These are phyloP conservation scores for Hybognathus amarus DNA, from an alignment of 2,797 vertebrate genomes.

Conservation along the genomic window DNA sequence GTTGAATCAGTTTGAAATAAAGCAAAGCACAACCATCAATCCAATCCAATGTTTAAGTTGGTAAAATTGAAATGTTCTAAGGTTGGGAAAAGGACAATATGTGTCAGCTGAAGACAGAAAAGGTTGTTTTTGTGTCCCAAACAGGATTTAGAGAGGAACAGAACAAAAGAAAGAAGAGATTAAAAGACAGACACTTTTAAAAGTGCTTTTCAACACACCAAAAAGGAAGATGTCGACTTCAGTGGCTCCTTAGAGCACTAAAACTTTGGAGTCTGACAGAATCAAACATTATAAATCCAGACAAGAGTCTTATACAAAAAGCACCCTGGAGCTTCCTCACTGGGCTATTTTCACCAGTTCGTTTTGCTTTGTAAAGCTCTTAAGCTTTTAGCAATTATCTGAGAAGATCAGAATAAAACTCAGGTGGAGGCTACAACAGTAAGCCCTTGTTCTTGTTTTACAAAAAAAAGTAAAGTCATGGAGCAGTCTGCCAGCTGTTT, in stretches of 20 bases:
- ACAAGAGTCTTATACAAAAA: constrained; percentile 17
- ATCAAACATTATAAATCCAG: background rate
- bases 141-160: background rate
- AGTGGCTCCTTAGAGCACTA: constrained; percentile 17
- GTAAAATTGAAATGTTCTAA: background rate
- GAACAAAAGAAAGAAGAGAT: background rate
- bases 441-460: background rate
- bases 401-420: constrained; percentile 12
- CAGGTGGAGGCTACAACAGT: background rate
- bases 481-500: background rate
- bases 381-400: constrained; percentile 23
- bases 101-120: constrained; percentile 29
- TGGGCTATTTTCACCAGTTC: background rate
- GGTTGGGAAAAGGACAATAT: constrained; percentile 30
- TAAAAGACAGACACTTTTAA: background rate
- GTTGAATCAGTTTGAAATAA: background rate
- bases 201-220: background rate
- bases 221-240: constrained; percentile 9
- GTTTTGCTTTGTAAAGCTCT: constrained; percentile 18
- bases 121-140: constrained; percentile 10
- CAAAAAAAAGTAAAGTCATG: background rate
- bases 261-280: constrained; percentile 5
- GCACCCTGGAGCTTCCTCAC: constrained; percentile 11
- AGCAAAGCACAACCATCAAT: background rate
- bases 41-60: background rate